Base-by-base conservation (phyloP, 1,140 invertebrate species). In the Pseudomyrmex cubaensis region DNA sequence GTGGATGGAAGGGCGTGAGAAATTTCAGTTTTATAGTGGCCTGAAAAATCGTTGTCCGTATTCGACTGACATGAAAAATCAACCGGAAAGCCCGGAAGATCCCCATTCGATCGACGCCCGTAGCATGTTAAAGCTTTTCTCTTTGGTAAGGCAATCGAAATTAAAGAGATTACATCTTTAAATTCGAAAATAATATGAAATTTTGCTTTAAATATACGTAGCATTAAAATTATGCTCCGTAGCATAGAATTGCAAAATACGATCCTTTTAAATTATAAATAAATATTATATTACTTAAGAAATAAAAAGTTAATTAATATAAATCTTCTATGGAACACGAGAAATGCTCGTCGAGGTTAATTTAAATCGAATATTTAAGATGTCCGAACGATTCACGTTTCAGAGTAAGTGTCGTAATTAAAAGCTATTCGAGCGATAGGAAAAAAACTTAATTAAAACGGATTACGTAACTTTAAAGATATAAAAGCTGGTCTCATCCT, bases 11-110 rank as follows among this genome's bases (percentile, higher is more conserved):
- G 85, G 89, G 86, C 57, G 35, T 90, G 90, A 91, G 89, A 92
- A 92, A 93, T 92, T 91, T 87, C 80, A 90, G 88, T 92, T 92
- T 92, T 88, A 92, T 89, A 87, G 87, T 85, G 80, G 82, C 63
- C 88, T 90, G 88, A 92, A 91, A 92, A 91, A 92, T 92, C 85
- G 87, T 85, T 87, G 84, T 74, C 72, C 85, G 87, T 85, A 89
- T 85, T 90, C 64, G 72, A 74, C 72, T 85, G 72, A 64, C 78
- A 85, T 92, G 92, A 92, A 92, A 92, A 92, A 92, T 92, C 88
- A 88, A 54, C 88, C 89, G 69, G 76, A 86, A 87, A 91, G 77
- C 85, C 85, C 54, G 75, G 35, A 82, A 74, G 69, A 87, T 85
- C 77, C 77, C 9, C 74, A 61, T 54, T 75, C 61, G 87, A 82